A percentile compares a stretch with the other conserved stretches of the same genome.
Evolutionary conservation across 2,888 invertebrate species (phyloP).

Genomic region (Cerceris rybyensis): DNA sequence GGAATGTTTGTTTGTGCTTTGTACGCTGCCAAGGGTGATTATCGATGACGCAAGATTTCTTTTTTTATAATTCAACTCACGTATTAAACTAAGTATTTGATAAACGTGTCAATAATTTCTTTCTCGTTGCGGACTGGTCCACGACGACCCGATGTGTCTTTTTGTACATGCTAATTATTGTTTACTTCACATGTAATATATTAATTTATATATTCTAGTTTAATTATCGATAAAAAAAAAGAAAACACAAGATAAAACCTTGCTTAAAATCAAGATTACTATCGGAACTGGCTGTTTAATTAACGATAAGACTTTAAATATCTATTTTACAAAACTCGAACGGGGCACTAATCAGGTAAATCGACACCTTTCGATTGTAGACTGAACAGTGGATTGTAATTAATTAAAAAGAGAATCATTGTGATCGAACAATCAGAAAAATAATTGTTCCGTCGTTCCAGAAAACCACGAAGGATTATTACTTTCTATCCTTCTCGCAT

Average conservation of each 20-base stretch:
- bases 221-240: conserved; percentile 45
- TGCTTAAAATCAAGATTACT: conserved; percentile 69
- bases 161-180: conserved; percentile 69
- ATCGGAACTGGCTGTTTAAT: conserved; percentile 39
- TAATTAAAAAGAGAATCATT: not conserved
- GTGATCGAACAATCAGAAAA: not conserved
- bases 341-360: conserved; percentile 12
- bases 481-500: conserved; percentile 2
- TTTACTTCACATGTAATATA: conserved; percentile 65
- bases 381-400: not conserved
- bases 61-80: conserved; percentile 15
- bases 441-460: not conserved
- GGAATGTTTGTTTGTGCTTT: conserved; percentile 28
- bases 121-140: conserved; percentile 73
- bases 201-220: conserved; percentile 64
- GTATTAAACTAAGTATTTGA: conserved; percentile 58
- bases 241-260: conserved; percentile 12
- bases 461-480: not conserved
- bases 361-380: conserved; percentile 15
- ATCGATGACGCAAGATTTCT: conserved; percentile 7
- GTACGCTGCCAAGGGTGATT: conserved; percentile 1
- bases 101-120: conserved; percentile 62
- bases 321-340: conserved; percentile 5
- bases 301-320: conserved; percentile 21
- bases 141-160: conserved; percentile 62